Percentiles rank a stretch among this genome's conserved stretches.
Conservation (phyloP, 2,113 vertebrate genomes). For the Chlamydotis undulata region DNA sequence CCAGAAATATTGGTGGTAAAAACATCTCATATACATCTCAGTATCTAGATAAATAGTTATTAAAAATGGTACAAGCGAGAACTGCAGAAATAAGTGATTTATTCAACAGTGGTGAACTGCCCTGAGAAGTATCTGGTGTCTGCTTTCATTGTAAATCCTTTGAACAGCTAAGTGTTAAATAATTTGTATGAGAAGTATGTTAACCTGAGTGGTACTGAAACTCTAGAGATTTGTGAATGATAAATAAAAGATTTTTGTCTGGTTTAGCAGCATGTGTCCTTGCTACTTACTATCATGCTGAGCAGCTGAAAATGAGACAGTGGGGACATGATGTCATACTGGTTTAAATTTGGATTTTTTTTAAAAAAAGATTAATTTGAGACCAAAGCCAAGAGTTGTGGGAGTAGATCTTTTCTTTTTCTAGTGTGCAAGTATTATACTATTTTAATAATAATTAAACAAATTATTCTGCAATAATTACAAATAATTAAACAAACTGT, state of each 20-base stretch:
- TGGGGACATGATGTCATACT: background rate
- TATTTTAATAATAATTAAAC: too few species aligned
- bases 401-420: background rate
- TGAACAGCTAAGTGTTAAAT: background rate
- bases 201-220: constrained; percentile 1
- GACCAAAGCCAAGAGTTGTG: background rate
- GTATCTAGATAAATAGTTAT: background rate
- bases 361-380: background rate
- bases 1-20: background rate
- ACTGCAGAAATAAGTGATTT: background rate
- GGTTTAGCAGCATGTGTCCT: background rate
- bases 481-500: background rate
- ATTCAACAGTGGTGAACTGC: background rate
- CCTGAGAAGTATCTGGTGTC: background rate
- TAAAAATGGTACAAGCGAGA: background rate
- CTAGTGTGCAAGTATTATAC: background rate
- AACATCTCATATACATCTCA: background rate
- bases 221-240: background rate
- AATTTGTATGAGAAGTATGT: background rate
- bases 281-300: background rate
- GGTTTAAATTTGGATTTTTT: background rate
- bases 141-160: background rate
- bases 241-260: constrained; percentile 10
- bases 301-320: background rate
- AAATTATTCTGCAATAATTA: too few species aligned